These are phyloP conservation scores for Stenotaenia linearis DNA, from an alignment of 2,888 invertebrate species.

Conservation along the genomic window DNA sequence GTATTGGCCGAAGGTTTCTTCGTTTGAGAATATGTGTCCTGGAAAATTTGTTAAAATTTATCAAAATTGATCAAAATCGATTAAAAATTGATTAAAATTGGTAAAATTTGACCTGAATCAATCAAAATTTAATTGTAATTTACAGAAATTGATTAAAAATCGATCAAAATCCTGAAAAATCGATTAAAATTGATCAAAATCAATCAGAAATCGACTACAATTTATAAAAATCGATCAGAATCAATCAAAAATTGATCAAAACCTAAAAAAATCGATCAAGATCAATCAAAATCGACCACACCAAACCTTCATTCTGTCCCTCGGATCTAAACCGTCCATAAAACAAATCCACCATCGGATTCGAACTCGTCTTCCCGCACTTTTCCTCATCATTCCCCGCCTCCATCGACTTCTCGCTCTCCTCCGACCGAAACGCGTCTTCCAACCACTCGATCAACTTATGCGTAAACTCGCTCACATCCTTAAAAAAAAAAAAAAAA, in stretches of 20 bases:
- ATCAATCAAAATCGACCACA: not conserved
- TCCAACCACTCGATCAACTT: slow-evolving; percentile 50
- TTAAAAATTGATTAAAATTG: not conserved
- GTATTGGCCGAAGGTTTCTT: slow-evolving; percentile 51
- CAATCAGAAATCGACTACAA: not conserved
- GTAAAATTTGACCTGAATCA: not conserved
- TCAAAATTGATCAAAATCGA: not conserved
- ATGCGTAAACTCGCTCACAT: slow-evolving; percentile 52
- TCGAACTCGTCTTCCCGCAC: slow-evolving; percentile 38
- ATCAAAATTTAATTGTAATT: not conserved
- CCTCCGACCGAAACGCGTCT: slow-evolving; percentile 47
- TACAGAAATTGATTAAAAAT: not conserved
- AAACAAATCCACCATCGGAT: slow-evolving; percentile 50
- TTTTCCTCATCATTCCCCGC: not conserved
- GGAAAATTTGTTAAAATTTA: slow-evolving; percentile 30
- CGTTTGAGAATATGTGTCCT: slow-evolving; percentile 47
- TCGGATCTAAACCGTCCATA: slow-evolving; percentile 49
- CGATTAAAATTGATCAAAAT: slow-evolving; percentile 6
- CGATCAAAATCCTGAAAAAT: slow-evolving; percentile 40
- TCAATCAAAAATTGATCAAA: slow-evolving; percentile 1
- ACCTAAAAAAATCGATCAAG: not conserved
- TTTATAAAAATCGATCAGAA: no score
- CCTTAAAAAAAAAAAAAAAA: slow-evolving; percentile 38
- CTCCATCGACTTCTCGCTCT: slow-evolving; percentile 35
- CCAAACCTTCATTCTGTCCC: slow-evolving; percentile 48